Percentiles rank a stretch among this genome's conserved stretches.
Conservation (phyloP, 2,113 vertebrate genomes). For the Polypterus bichir region DNA sequence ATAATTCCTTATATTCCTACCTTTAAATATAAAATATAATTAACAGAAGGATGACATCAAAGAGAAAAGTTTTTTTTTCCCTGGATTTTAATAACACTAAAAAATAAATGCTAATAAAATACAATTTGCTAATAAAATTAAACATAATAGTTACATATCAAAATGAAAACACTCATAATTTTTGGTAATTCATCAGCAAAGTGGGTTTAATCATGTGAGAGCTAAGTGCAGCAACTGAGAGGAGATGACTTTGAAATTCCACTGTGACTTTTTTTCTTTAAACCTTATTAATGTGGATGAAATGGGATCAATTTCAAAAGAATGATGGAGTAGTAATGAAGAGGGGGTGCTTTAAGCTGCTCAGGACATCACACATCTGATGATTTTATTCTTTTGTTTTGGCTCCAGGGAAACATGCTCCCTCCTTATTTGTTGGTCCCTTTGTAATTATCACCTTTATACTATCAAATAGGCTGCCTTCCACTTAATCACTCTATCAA, state of each 20-base stretch:
- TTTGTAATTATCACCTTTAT: slow-evolving; percentile 30
- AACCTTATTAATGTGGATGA: slow-evolving; percentile 40
- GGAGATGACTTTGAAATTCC: slow-evolving; percentile 27
- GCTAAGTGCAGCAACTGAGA: slow-evolving; percentile 6
- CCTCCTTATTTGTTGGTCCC: slow-evolving; percentile 18
- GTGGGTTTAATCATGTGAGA: neutral
- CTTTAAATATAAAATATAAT: too few species aligned
- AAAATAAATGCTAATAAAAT: too few species aligned
- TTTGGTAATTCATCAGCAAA: neutral
- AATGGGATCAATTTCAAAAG: slow-evolving; percentile 36
- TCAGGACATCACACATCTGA: slow-evolving; percentile 15
- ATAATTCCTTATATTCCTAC: too few species aligned
- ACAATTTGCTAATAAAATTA: too few species aligned
- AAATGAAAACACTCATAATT: too few species aligned
- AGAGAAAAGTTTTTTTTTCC: too few species aligned
- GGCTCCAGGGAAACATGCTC: slow-evolving; percentile 17
- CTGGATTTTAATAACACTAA: too few species aligned
- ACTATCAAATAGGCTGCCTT: slow-evolving; percentile 23
- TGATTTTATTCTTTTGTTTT: slow-evolving; percentile 26
- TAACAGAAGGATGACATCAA: too few species aligned
- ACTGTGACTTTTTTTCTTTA: slow-evolving; percentile 27
- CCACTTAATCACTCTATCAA: slow-evolving; percentile 34
- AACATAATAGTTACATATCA: too few species aligned
- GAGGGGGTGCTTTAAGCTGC: slow-evolving; percentile 14
- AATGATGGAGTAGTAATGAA: slow-evolving; percentile 32